Conservation (phyloP, 1,140 invertebrate species). For the Globodera ellingtonae region DNA sequence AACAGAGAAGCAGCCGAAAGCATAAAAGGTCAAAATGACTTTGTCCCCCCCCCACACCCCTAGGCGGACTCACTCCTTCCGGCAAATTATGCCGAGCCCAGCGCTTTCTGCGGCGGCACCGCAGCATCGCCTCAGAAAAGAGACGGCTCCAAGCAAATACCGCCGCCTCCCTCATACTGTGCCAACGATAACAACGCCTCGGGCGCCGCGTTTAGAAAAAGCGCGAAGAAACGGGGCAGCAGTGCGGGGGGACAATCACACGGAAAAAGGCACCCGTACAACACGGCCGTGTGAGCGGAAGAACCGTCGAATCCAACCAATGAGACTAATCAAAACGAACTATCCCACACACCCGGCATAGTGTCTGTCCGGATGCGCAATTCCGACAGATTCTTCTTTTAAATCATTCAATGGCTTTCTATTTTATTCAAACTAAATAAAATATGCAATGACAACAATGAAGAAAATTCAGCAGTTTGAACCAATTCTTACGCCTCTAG, state of each 20-base stretch:
- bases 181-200: conserved; percentile 39
- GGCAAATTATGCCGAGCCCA: conserved; percentile 53
- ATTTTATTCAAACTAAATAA: no score
- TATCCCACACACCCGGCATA: no score
- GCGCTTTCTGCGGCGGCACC: conserved; percentile 27
- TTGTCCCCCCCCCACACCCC: no score
- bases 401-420: no score
- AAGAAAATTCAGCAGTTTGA: no score
- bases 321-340: no score
- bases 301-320: neutral
- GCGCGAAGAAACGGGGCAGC: conserved; percentile 16
- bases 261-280: conserved; percentile 22
- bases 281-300: conserved; percentile 30
- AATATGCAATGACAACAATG: no score
- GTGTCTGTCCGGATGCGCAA: no score
- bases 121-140: conserved; percentile 6
- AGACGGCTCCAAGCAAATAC: conserved; percentile 7
- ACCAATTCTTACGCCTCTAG: no score
- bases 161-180: conserved; percentile 5
- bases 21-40: no score
- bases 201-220: conserved; percentile 36
- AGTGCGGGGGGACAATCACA: conserved; percentile 9
- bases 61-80: conserved; percentile 58
- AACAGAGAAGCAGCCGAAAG: neutral
- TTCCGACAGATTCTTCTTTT: no score